Evolutionary conservation across 2,797 vertebrate genomes (phyloP).

Genomic region (Phrynocephalus vlangalii): DNA sequence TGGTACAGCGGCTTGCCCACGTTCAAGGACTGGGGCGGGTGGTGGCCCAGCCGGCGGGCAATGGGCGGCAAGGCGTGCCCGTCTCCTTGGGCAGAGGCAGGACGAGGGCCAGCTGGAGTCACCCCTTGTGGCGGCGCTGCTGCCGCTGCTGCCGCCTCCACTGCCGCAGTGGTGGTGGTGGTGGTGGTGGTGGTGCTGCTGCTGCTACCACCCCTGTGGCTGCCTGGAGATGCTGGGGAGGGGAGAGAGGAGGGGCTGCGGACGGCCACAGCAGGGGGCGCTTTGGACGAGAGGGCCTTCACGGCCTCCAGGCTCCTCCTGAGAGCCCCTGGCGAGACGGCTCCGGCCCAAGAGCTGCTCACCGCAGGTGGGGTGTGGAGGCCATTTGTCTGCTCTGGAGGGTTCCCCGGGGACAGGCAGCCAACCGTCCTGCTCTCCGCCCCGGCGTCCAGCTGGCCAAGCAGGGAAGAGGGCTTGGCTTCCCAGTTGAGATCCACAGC

Average conservation of each 20-base stretch:
- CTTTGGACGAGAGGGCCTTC: constrained; percentile 85
- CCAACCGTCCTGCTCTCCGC: constrained; percentile 71
- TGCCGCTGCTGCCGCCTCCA: neutral
- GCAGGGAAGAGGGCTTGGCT: constrained; percentile 74
- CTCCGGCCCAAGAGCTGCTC: constrained; percentile 82
- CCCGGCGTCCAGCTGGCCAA: constrained; percentile 59
- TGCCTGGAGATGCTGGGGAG: constrained; percentile 74
- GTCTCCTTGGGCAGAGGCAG: constrained; percentile 79
- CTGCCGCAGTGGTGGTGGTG: constrained; percentile 17
- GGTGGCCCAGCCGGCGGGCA: constrained; percentile 94
- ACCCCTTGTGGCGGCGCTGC: no score
- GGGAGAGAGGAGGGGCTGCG: constrained; percentile 75
- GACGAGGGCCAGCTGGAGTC: constrained; percentile 71
- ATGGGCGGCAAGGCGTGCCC: constrained; percentile 93
- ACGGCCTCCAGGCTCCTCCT: constrained; percentile 92
- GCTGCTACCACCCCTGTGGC: constrained; percentile 53
- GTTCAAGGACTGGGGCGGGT: constrained; percentile 96
- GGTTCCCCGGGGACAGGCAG: constrained; percentile 61
- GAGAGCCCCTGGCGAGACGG: constrained; percentile 90
- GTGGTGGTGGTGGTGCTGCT: neutral
- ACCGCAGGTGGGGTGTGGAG: constrained; percentile 84
- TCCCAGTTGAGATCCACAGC: constrained; percentile 89
- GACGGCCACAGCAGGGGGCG: constrained; percentile 50
- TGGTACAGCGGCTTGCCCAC: constrained; percentile 98
- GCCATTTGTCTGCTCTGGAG: constrained; percentile 89